A percentile compares a stretch with the other conserved stretches of the same genome.
phyloP scores from a whole-genome alignment of 2,888 invertebrate genomes.

The Buathra laborator region DNA sequence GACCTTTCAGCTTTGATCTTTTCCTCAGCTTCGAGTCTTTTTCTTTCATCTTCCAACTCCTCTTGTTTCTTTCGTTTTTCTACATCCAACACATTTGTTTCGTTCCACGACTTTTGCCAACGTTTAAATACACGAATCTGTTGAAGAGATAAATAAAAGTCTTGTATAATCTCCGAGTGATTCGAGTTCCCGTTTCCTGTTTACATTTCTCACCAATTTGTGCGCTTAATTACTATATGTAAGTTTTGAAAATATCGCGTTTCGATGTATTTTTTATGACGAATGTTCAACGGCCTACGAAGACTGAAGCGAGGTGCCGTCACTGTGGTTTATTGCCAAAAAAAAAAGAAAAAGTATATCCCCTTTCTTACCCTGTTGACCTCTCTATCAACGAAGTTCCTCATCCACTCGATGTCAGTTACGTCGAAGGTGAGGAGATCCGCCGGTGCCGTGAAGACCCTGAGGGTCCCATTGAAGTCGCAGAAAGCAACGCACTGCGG shows the following conservation, averaged over 20 bases:
- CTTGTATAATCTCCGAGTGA: neutral
- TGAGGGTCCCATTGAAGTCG: slow-evolving; percentile 89
- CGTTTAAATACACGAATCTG: slow-evolving; percentile 86
- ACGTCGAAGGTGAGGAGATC: slow-evolving; percentile 86
- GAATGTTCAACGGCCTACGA: neutral
- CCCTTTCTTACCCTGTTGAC: slow-evolving; percentile 74
- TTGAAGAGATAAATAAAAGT: slow-evolving; percentile 50
- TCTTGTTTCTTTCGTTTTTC: slow-evolving; percentile 85
- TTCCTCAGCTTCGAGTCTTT: slow-evolving; percentile 82
- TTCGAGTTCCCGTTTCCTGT: neutral
- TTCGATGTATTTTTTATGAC: too few relatives aligned
- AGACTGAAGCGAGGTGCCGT: neutral
- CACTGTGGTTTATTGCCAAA: neutral
- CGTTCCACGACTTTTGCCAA: slow-evolving; percentile 89
- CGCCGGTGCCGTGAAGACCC: slow-evolving; percentile 88
- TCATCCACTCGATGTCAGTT: slow-evolving; percentile 83
- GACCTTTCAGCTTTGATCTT: slow-evolving; percentile 82
- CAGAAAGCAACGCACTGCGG: slow-evolving; percentile 89
- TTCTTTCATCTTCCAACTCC: slow-evolving; percentile 85
- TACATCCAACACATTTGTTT: slow-evolving; percentile 84
- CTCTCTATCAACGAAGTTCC: slow-evolving; percentile 78
- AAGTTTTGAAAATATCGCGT: neutral
- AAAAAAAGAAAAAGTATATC: neutral
- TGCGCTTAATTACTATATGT: neutral
- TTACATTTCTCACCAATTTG: too few relatives aligned